Conservation (phyloP, 2,797 vertebrate genomes). For the Furcifer pardalis region DNA sequence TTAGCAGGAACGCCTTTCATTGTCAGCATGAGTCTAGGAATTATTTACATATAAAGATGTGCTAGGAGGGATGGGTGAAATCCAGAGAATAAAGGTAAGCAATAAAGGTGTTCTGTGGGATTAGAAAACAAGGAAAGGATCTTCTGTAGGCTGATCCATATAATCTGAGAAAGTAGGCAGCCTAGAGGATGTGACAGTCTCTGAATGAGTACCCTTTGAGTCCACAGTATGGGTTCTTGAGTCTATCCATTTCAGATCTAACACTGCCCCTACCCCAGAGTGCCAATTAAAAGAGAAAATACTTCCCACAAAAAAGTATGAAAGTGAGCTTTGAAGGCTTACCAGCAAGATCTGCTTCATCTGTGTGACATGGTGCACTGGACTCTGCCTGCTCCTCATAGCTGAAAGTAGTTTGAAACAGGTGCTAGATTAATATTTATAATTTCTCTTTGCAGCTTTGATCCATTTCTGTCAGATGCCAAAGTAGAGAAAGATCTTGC, state of each 20-base stretch:
- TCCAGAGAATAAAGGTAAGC: neutral
- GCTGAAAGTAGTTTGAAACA: conserved; percentile 35
- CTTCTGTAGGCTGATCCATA: neutral
- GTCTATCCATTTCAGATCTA: neutral
- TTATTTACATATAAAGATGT: neutral
- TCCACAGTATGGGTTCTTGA: neutral
- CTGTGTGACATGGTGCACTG: neutral
- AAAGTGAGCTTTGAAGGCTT: neutral
- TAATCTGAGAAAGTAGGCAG: neutral
- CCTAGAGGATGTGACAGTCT: too few species aligned
- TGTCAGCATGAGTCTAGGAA: neutral
- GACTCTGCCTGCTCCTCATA: conserved; percentile 14
- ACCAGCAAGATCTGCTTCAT: neutral
- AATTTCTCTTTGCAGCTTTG: conserved; percentile 34
- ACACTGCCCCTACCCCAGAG: neutral
- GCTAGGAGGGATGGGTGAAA: neutral
- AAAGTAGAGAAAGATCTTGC: neutral
- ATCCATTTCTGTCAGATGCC: conserved; percentile 20
- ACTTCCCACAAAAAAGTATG: neutral
- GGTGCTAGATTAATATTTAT: conserved; percentile 52
- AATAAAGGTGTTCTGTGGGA: too few species aligned
- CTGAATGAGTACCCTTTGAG: neutral
- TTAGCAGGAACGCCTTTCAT: neutral
- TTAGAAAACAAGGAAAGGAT: neutral
- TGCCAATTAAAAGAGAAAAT: conserved; percentile 32